Base-by-base conservation (phyloP, 1,140 invertebrate species). In the Macrotrachela quadricornifera region DNA sequence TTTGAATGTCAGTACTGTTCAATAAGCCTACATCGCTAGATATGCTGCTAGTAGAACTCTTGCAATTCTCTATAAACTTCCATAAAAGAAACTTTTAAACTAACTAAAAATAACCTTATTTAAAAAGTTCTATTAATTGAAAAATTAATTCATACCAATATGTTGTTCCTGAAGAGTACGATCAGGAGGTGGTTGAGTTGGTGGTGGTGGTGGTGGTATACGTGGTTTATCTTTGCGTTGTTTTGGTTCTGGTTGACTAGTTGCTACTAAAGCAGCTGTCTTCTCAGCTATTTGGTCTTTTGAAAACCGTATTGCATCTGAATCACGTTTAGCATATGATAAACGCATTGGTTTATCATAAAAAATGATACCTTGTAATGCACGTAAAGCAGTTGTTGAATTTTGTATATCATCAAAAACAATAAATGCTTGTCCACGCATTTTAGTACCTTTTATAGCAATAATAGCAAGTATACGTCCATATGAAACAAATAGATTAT, bases 291-390 rank as follows among this genome's bases (percentile, higher is more conserved):
- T 90, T 57, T 85, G 80, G 72, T 79, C 99, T 6, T 91, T 99
- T 16, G 92, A 92, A 65, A 95, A 95, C 62, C 86, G 76, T 73
- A 94, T 94, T 14, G 88, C 80, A 73, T 96, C 87, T 50, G 87
- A 92, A 61, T 96, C 90, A 12, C 77, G 76, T 68, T 90, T 90
- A 14, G 81, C 75, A 69, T 90, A 99, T 64, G 90, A 83, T 63
- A 99, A 97, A 70, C 85, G 80, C 94, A 99, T 97, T 59, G 90
- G 88, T 74, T 99, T 99, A 64, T 99, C 94, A 73, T 97, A 99
- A 73, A 99, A 99, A 18, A 92, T 92, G 71, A 96, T 96, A 46
- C 90, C 87, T 73, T 95, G 87, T 88, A 96, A 94, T 45, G 87
- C 87, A 60, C 86, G 76, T 21, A 99, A 69, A 10, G 94, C 94